Base-by-base conservation (phyloP, 2,113 vertebrate genomes). In the Microcebus tavaratra region DNA sequence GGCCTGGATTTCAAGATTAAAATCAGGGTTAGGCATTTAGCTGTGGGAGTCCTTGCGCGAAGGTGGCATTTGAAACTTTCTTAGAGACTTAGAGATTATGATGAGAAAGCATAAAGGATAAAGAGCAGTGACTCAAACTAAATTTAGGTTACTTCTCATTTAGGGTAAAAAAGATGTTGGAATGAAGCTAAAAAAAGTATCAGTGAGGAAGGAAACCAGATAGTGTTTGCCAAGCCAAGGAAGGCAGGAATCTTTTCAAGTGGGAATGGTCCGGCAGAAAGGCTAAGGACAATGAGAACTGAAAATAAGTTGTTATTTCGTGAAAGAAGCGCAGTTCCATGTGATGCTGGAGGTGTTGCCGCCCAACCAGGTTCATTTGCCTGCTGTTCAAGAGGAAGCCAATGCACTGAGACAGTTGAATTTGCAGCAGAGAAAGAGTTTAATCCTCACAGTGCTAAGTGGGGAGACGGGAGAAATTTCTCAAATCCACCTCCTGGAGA, bases 1-100 rank as follows among this genome's bases (percentile, higher is more conserved):
- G 68, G 8, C 67, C 67, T 89, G 48, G 50, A 93, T 50, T 91
- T 88, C 50, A 87, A 93, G 91, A 55, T 88, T 95, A 70, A 61
- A 96, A 81, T 48, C 15, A 39, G 34, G 3, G 18, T 59, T 75
- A 82, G 79, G 36, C 50, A 61, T 96, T 94, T 89, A 79, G 55
- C 31, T 59, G 1, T 57, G 61, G n/a, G 78, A 90, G 11, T 79
- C 27, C 48, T 89, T 93, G 73, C 50, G 15, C 73, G 42, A 93
- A 81, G 27, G 0, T 96, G 59, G 13, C 68, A 67, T 93, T 96
- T 95, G 65, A 93, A 91, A 76, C 50, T 15, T 13, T 9, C n/a
- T 55, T 42, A 73, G 85, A 88, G n/a, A 67, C 34, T 39, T 61
- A 67, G 55, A 31, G 31, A 68, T 82, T 80, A 5, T 53, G 42